A percentile compares a stretch with the other conserved stretches of the same genome.
phyloP scores from a whole-genome alignment of 2,888 invertebrate genomes.

The Ennomos fuscantarius region DNA sequence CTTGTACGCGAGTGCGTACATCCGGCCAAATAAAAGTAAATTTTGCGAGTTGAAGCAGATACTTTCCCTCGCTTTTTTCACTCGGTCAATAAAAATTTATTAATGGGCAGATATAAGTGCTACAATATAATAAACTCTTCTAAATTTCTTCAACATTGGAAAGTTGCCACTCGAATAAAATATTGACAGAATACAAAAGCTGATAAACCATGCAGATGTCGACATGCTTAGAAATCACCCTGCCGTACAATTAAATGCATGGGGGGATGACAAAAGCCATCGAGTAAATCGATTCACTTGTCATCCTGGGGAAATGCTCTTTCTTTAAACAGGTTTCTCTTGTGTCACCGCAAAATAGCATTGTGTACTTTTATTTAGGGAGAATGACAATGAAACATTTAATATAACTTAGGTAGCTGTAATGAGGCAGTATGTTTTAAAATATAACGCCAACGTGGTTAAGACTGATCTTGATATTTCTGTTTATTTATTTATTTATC shows the following conservation, averaged over 20 bases:
- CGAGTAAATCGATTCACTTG: constrained; percentile 60
- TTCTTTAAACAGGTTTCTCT: constrained; percentile 62
- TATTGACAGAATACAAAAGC: constrained; percentile 73
- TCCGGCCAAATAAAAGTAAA: too few relatives aligned
- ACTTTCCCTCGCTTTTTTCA: too few relatives aligned
- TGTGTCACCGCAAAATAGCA: constrained; percentile 57
- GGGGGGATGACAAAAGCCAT: constrained; percentile 76
- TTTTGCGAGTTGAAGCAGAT: too few relatives aligned
- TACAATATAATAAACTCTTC: too few relatives aligned
- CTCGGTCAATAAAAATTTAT: too few relatives aligned
- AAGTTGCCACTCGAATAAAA: constrained; percentile 51
- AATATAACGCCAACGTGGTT: too few relatives aligned
- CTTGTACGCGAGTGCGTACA: too few relatives aligned
- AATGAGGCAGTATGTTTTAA: too few relatives aligned
- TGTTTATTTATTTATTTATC: too few relatives aligned
- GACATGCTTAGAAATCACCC: constrained; percentile 58
- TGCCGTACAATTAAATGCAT: constrained; percentile 72
- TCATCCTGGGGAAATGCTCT: constrained; percentile 63
- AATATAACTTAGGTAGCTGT: background rate
- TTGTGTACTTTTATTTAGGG: constrained; percentile 31
- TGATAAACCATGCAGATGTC: constrained; percentile 72
- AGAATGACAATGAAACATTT: constrained; percentile 2
- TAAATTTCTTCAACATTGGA: too few relatives aligned
- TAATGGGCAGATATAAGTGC: too few relatives aligned
- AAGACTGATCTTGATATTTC: too few relatives aligned